Percentiles rank a stretch among this genome's conserved stretches.
Conservation (phyloP, 1,140 invertebrate species). For the Diuraphis noxia region DNA sequence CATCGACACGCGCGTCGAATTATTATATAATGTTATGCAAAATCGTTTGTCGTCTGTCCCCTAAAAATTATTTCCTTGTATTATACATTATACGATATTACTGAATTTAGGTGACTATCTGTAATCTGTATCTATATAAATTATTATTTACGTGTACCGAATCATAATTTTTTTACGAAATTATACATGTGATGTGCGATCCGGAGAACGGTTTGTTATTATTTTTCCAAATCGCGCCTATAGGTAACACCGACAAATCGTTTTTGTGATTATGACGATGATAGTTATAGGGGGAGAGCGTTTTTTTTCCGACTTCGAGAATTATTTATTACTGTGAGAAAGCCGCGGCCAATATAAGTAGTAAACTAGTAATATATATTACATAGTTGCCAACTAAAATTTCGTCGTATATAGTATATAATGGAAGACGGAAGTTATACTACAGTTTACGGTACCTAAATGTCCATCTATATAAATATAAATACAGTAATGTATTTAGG, state of each 20-base stretch:
- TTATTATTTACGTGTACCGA: not conserved
- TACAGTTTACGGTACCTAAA: not conserved
- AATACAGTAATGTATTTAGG: too few species aligned
- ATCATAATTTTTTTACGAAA: not conserved
- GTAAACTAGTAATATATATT: not conserved
- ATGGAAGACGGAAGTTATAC: not conserved
- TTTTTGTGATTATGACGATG: not conserved
- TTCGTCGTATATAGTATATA: not conserved
- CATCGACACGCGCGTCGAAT: not conserved
- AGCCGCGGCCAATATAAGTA: not conserved
- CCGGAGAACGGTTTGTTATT: slow-evolving; percentile 7
- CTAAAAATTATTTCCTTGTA: not conserved
- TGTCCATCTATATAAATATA: not conserved
- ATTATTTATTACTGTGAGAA: slow-evolving; percentile 35
- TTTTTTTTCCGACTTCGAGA: not conserved
- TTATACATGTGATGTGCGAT: not conserved
- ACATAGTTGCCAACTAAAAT: not conserved
- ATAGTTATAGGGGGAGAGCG: not conserved
- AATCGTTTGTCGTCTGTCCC: not conserved
- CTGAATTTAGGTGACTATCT: not conserved
- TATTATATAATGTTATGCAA: not conserved
- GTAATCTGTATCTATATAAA: not conserved
- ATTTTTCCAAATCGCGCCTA: not conserved
- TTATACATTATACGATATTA: not conserved
- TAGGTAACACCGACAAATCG: slow-evolving; percentile 17